Percentiles rank a stretch among this genome's conserved stretches.
phyloP scores from a whole-genome alignment of 2,888 invertebrate species.

The Achlya flavicornis region DNA sequence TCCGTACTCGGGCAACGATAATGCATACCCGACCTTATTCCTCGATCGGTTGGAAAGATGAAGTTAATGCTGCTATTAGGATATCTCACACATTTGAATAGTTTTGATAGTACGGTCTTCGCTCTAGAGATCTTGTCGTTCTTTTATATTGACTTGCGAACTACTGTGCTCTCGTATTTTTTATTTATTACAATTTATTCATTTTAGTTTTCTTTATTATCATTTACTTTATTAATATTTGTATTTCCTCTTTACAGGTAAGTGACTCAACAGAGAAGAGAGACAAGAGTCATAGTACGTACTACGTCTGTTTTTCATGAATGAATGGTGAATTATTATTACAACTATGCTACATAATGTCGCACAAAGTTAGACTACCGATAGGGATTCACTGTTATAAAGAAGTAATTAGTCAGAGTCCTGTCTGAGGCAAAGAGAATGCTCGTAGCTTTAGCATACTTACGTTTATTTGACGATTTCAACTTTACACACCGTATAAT shows the following conservation, averaged over 20 bases:
- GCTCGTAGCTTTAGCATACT: not conserved
- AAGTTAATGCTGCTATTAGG: constrained; percentile 68
- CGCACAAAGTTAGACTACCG: not conserved
- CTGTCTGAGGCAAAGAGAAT: not conserved
- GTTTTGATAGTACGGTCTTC: constrained; percentile 38
- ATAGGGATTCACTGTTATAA: not conserved
- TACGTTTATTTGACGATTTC: not conserved
- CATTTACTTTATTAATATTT: constrained; percentile 16
- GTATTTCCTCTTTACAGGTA: constrained; percentile 29
- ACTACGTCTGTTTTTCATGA: not conserved
- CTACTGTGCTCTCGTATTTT: constrained; percentile 1
- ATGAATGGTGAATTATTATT: not conserved
- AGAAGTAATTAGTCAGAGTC: not conserved
- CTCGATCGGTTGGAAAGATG: constrained; percentile 64
- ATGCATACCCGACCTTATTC: constrained; percentile 56
- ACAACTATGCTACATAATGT: too few relatives aligned
- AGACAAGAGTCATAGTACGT: not conserved
- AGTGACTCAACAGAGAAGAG: constrained; percentile 10
- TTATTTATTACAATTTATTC: constrained; percentile 10
- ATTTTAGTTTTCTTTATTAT: constrained; percentile 1
- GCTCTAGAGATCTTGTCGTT: constrained; percentile 41
- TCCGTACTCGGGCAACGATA: constrained; percentile 40
- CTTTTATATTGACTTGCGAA: constrained; percentile 20
- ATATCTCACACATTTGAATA: constrained; percentile 69
- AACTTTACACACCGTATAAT: too few relatives aligned